Evolutionary conservation across 2,888 invertebrate species (phyloP), one percentile per base, ranked within the genome.

Genomic region (Chrysopilus asiliformis): DNA sequence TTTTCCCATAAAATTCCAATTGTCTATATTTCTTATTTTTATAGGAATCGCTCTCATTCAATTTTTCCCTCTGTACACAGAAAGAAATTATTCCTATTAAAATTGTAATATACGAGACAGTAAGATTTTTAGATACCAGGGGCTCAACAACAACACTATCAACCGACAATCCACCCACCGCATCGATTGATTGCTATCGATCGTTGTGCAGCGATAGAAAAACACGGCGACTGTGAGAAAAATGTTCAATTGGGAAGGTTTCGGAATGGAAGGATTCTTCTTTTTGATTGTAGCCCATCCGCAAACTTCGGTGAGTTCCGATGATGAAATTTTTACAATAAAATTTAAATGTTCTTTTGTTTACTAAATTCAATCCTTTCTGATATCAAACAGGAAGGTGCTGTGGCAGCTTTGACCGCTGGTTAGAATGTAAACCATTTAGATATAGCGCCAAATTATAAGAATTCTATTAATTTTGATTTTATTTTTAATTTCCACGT

Each of bases 361-460:
- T n/a, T n/a, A n/a, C n/a, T n/a, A n/a, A 32, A 8, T 28, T 28
- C 15, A 12, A 8, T 22, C 22, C 10, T 8, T 22, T 35, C 10
- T 32, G 10, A n/a, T 15, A 15, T 25, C 32, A 36, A 43, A 43
- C 53, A 72, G 74, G 67, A 69, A 42, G 68, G 75, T 36, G 78
- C 95, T 4, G 87, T 94, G 43, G 74, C 82, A 20, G 91, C 91
- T 29, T 67, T 99, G 43, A 90, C 91, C 55, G 97, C 97, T 2
- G 94, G 97, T 18, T 97, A 94, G 68, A 98, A 98, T 58, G 97
- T 98, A n/a, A 97, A 98, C 64, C 95, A 97, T 54, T 66, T 95
- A 58, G 95, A 95, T 58, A 93, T 95, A 37, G 95, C 95, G 0
- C 95, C 95, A 0, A 74, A 91, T 33, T 95, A 94, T 58, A 72